phyloP scores from a whole-genome alignment of 2,888 invertebrate genomes.

The Aspidapion aeneum region DNA sequence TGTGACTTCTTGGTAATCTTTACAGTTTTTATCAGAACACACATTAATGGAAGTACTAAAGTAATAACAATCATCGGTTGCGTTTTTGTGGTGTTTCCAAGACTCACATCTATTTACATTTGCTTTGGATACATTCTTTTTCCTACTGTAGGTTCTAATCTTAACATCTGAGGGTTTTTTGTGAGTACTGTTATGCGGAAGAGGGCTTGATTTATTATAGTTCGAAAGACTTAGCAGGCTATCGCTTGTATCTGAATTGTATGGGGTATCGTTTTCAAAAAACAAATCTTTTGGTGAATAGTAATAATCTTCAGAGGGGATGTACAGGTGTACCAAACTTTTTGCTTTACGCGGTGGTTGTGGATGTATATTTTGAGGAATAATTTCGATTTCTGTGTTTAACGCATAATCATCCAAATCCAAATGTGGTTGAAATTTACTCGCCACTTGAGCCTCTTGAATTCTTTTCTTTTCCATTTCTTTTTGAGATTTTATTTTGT shows the following conservation, averaged over 20 bases:
- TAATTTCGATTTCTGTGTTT: conserved; percentile 61
- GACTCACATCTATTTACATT: conserved; percentile 35
- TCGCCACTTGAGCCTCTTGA: conserved; percentile 39
- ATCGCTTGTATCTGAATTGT: conserved; percentile 66
- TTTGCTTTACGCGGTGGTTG: conserved; percentile 76
- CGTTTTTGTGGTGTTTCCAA: conserved; percentile 25
- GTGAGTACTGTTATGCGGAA: conserved; percentile 4
- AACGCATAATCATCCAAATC: conserved; percentile 53
- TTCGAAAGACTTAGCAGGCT: conserved; percentile 64
- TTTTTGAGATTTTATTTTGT: conserved; percentile 42
- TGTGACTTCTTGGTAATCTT: conserved; percentile 22
- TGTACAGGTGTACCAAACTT: conserved; percentile 66
- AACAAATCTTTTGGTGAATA: conserved; percentile 51
- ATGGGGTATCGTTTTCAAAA: conserved; percentile 56
- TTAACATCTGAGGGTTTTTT: conserved; percentile 48
- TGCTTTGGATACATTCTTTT: conserved; percentile 19
- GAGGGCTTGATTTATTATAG: conserved; percentile 29
- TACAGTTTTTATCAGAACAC: conserved; percentile 21
- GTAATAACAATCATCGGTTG: conserved; percentile 24
- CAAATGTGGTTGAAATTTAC: conserved; percentile 40
- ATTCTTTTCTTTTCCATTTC: conserved; percentile 36
- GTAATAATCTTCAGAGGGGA: conserved; percentile 56
- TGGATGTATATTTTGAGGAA: conserved; percentile 74
- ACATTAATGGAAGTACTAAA: conserved; percentile 27
- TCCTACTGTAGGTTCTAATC: conserved; percentile 11